A percentile compares a stretch with the other conserved stretches of the same genome.
These are phyloP conservation scores for Pharmacophagus antenor DNA, from an alignment of 2,888 invertebrate species.

Conservation along the genomic window DNA sequence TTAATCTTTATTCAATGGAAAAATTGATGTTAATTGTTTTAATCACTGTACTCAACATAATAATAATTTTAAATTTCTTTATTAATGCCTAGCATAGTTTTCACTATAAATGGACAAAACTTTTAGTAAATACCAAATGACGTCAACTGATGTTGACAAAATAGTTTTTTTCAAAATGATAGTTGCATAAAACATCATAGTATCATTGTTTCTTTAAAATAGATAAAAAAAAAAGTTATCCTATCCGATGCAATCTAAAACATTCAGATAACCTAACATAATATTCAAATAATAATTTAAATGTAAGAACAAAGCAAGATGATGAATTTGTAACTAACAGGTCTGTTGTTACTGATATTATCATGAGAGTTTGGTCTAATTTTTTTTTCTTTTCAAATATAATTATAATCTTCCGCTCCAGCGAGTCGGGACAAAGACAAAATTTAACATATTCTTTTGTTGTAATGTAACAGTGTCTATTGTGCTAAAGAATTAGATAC, in stretches of 20 bases:
- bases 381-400: conserved; percentile 69
- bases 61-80: no score
- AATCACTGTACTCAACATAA: no score
- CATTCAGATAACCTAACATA: neutral
- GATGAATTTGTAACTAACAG: conserved; percentile 21
- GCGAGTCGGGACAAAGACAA: conserved; percentile 66
- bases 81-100: no score
- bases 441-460: conserved; percentile 77
- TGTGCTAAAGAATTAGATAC: conserved; percentile 74
- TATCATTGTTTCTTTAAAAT: no score
- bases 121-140: no score
- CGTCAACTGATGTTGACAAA: no score
- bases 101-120: no score
- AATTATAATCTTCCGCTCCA: conserved; percentile 78
- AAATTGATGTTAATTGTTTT: no score
- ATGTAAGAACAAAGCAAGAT: conserved; percentile 23
- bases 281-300: conserved; percentile 6
- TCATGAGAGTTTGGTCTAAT: conserved; percentile 31
- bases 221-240: no score
- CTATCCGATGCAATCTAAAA: neutral
- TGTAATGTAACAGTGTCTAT: conserved; percentile 59
- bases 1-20: no score
- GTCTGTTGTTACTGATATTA: conserved; percentile 26
- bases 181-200: no score
- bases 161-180: no score